Evolutionary conservation across 1,140 invertebrate genomes (phyloP), one percentile per base, ranked within the genome.

Genomic region (Euglossa dilemma): DNA sequence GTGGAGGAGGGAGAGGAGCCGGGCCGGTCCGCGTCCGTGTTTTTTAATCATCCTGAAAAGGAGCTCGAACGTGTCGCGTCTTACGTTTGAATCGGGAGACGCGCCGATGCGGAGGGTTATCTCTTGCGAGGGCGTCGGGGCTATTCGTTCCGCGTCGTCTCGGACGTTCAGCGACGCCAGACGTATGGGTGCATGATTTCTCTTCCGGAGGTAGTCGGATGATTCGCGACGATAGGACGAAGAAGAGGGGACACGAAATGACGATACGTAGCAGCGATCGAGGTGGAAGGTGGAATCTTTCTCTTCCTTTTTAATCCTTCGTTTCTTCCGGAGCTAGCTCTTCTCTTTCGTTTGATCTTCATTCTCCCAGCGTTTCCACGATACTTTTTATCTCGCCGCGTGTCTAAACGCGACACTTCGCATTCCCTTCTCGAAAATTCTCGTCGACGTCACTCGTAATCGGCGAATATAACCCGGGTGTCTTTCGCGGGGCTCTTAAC

Each of bases 11-110:
- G 67, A 72, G 56, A 67, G 45, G 36, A 23, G 50, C 50, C 18
- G 69, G 3, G 50, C 11, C 11, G 36, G 52, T 25, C 47, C 64
- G 71, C 25, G 50, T 47, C 57, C 78, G 83, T 84, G 72, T 73
- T 87, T 88, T 87, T 88, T 85, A 88, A 85, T 88, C 74, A 72
- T 74, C 36, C 71, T 82, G 72, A 84, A 86, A 76, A 72, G 70
- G n/a, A 59, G 52, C 63, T 76, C 63, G 73, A 72, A 50, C 70
- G 57, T 57, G 64, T 59, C 73, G 54, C 25, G 43, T 83, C 69
- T 86, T 74, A 77, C 20, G 66, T 67, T 64, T 36, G 80, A 76
- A 76, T 82, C 61, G 63, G 18, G 20, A n/a, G 36, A 50, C 56
- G 52, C 54, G 11, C 16, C n/a, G 43, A 50, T 67, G 61, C 28